Evolutionary conservation across 2,797 vertebrate species (phyloP).

Genomic region (Rhadinocentrus ornatus): DNA sequence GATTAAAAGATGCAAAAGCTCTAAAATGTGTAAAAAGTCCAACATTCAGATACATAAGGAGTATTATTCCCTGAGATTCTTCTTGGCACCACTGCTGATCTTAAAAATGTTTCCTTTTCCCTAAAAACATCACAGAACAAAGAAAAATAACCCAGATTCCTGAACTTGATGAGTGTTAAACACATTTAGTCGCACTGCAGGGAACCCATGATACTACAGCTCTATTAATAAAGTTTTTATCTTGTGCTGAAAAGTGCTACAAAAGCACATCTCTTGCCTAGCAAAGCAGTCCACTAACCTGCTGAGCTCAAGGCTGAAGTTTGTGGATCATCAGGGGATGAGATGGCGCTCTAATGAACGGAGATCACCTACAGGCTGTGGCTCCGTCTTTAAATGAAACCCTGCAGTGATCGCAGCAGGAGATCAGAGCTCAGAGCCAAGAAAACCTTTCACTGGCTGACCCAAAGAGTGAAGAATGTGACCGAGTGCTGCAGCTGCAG

Average conservation of each 20-base stretch:
- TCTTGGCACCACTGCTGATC: too few relatives aligned
- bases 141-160: conserved; percentile 25
- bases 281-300: conserved; percentile 9
- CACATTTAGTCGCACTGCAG: background rate
- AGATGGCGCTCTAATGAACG: conserved; percentile 25
- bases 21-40: too few relatives aligned
- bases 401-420: conserved; percentile 25
- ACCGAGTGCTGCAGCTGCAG: background rate
- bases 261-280: conserved; percentile 3
- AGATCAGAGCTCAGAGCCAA: conserved; percentile 23
- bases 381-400: conserved; percentile 35
- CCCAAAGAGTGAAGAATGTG: conserved; percentile 11
- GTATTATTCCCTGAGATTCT: too few relatives aligned
- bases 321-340: conserved; percentile 24
- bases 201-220: conserved; percentile 2
- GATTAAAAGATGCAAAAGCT: too few relatives aligned
- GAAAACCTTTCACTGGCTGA: conserved; percentile 31
- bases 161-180: conserved; percentile 2
- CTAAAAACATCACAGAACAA: background rate
- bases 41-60: too few relatives aligned
- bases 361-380: conserved; percentile 24
- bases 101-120: background rate
- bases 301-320: conserved; percentile 14
- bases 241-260: background rate
- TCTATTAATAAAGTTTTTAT: conserved; percentile 36